Percentiles rank a stretch among this genome's conserved stretches.
Evolutionary conservation across 2,113 vertebrate species (phyloP).

Genomic region (Actinemys pallida): DNA sequence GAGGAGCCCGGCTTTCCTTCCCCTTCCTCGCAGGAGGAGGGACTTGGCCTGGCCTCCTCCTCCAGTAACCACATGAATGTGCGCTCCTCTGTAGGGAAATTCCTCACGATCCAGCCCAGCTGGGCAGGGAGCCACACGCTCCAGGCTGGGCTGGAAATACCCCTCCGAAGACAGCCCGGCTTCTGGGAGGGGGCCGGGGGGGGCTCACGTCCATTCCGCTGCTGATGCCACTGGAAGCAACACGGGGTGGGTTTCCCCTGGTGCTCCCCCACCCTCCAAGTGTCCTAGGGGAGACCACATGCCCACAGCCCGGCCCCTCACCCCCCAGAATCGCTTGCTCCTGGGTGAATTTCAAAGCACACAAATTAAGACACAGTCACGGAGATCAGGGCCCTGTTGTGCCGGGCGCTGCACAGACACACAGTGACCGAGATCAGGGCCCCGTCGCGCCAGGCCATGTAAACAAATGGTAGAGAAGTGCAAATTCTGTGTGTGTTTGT

Average conservation of each 20-base stretch:
- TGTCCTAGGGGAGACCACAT: background rate
- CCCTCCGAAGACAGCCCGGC: background rate
- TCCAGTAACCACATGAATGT: background rate
- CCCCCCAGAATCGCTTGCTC: background rate
- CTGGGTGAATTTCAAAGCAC: background rate
- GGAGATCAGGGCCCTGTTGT: accelerated
- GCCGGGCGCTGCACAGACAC: too few species aligned
- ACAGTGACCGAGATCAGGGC: too few species aligned
- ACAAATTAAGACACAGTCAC: background rate
- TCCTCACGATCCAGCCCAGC: background rate
- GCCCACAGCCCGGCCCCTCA: too few species aligned
- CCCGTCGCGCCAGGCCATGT: background rate
- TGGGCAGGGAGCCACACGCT: background rate
- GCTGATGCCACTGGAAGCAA: background rate
- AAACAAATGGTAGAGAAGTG: background rate
- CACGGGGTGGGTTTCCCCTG: background rate
- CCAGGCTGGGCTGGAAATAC: background rate
- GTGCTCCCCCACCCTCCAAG: too few species aligned
- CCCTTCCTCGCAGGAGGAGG: background rate
- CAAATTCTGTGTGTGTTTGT: background rate
- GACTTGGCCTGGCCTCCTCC: background rate
- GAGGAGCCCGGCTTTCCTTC: background rate
- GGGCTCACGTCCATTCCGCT: background rate
- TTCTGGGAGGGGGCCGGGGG: background rate
- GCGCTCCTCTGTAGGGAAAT: background rate